Percentiles rank a stretch among this genome's conserved stretches.
phyloP scores from a whole-genome alignment of 2,888 invertebrate genomes.

The Adineta ricciae region DNA sequence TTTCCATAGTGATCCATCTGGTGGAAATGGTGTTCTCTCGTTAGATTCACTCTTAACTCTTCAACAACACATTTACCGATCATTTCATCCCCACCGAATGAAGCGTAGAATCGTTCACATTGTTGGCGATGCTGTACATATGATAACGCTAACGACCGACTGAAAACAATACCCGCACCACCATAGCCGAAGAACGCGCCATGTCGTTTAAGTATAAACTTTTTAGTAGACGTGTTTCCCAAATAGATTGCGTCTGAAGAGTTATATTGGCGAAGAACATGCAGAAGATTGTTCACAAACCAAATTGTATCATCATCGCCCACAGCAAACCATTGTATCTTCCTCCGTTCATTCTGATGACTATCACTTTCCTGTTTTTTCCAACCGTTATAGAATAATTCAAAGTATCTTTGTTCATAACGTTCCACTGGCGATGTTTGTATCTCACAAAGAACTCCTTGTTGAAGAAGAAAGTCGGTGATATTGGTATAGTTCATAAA shows the following conservation, averaged over 20 bases:
- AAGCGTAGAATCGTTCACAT: not conserved
- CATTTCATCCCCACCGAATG: not conserved
- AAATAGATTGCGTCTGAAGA: not conserved
- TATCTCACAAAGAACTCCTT: not conserved
- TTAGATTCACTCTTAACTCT: not conserved
- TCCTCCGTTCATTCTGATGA: no score
- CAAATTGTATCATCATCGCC: not conserved
- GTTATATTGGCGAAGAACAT: not conserved
- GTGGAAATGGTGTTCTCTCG: not conserved
- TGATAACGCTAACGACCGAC: not conserved
- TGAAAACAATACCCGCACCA: not conserved
- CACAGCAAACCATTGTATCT: not conserved
- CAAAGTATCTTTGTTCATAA: not conserved
- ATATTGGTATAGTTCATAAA: not conserved
- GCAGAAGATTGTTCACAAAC: not conserved
- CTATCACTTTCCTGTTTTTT: not conserved
- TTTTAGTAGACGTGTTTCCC: not conserved
- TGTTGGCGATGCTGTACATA: not conserved
- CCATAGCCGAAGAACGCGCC: not conserved
- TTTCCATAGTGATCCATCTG: not conserved
- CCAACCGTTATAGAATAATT: not conserved
- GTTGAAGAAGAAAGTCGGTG: not conserved
- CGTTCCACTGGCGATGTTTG: not conserved
- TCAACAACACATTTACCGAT: not conserved
- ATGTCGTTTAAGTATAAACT: not conserved